A percentile compares a stretch with the other conserved stretches of the same genome.
Conservation (phyloP, 2,113 vertebrate genomes). For the Nothoprocta pentlandii region DNA sequence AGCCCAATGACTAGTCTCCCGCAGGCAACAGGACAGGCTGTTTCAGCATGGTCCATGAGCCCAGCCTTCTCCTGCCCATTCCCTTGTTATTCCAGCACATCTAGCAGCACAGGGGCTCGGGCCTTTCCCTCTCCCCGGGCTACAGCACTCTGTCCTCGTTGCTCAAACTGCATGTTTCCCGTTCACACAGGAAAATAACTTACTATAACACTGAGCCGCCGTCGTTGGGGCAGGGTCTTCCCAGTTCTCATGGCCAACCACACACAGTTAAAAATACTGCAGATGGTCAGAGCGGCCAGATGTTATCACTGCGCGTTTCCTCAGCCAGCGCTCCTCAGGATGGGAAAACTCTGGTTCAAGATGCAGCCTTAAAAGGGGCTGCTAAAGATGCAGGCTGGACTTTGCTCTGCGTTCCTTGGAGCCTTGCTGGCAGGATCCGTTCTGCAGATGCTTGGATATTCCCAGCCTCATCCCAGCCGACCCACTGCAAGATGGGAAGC, state of each 20-base stretch:
- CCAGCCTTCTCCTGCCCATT: background rate
- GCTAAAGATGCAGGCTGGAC: background rate
- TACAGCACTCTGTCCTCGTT: background rate
- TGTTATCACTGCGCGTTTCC: background rate
- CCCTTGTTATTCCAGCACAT: background rate
- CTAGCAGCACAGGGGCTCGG: background rate
- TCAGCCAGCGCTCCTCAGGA: rapidly evolving
- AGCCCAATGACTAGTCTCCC: rapidly evolving
- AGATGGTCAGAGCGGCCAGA: background rate
- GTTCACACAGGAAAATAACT: background rate
- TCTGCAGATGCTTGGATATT: background rate
- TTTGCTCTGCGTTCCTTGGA: background rate
- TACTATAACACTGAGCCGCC: rapidly evolving
- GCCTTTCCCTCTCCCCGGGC: background rate
- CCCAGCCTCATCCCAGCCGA: background rate
- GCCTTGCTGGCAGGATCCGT: background rate
- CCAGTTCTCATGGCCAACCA: background rate
- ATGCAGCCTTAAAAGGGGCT: background rate
- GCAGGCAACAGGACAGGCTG: background rate
- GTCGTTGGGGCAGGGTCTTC: background rate
- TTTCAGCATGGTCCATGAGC: background rate
- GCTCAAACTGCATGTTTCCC: background rate
- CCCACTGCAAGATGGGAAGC: background rate
- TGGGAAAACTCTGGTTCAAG: background rate
- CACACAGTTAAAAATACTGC: background rate